A percentile compares a stretch with the other conserved stretches of the same genome.
Evolutionary conservation across 2,888 invertebrate species (phyloP).

Genomic region (Fabriciana adippe): DNA sequence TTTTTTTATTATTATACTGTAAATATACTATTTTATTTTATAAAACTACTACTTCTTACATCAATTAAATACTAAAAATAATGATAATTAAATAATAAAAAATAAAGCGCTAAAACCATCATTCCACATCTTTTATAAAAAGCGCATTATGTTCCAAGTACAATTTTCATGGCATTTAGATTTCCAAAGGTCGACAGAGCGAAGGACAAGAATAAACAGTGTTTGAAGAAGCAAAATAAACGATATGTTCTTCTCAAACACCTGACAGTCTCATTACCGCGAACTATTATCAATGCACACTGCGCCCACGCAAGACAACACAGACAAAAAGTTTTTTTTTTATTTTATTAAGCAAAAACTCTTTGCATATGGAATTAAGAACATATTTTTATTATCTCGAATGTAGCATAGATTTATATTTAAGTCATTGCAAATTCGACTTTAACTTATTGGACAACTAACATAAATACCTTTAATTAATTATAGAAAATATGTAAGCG

Average conservation of each 20-base stretch:
- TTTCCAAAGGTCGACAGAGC: conserved; percentile 36
- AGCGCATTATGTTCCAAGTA: too few relatives aligned
- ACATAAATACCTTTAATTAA: too few relatives aligned
- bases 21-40: too few relatives aligned
- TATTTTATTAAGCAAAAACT: not conserved
- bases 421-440: too few relatives aligned
- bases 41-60: too few relatives aligned
- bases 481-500: too few relatives aligned
- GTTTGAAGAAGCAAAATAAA: conserved; percentile 64
- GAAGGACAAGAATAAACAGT: conserved; percentile 58
- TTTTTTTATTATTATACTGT: too few relatives aligned
- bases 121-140: too few relatives aligned
- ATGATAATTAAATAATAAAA: not conserved
- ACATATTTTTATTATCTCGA: not conserved
- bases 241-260: conserved; percentile 63
- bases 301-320: conserved; percentile 34
- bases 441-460: too few relatives aligned
- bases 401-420: too few relatives aligned
- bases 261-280: conserved; percentile 71
- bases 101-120: too few relatives aligned
- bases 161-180: not conserved
- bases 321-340: conserved; percentile 27
- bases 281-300: conserved; percentile 57
- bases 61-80: too few relatives aligned
- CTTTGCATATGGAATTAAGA: conserved; percentile 2